Conservation (phyloP, 2,113 vertebrate genomes). For the Solenodon paradoxus region DNA sequence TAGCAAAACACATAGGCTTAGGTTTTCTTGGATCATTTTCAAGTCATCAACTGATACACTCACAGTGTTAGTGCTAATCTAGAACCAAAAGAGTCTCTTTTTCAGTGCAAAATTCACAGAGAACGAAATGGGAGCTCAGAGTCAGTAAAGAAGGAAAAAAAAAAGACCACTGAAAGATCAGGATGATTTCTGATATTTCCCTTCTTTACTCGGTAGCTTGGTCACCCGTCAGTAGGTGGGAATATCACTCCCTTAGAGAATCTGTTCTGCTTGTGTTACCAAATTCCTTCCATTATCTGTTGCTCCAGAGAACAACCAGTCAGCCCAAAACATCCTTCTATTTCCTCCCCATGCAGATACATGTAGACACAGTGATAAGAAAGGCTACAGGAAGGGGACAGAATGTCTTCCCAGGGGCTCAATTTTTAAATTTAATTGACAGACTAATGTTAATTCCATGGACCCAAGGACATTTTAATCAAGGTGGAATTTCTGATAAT, state of each 20-base stretch:
- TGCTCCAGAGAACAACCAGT: not conserved
- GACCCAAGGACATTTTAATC: not conserved
- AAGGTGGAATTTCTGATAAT: not conserved
- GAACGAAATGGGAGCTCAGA: not conserved
- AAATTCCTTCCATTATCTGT: not conserved
- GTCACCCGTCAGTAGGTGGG: not conserved
- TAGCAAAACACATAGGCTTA: not conserved
- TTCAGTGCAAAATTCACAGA: not conserved
- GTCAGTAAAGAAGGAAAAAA: not conserved
- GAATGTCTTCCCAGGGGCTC: not conserved
- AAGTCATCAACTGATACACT: not conserved
- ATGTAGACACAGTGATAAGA: not conserved
- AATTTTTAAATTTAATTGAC: not conserved
- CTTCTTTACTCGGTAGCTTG: not conserved
- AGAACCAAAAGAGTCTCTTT: not conserved
- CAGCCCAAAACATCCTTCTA: not conserved
- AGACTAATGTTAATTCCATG: not conserved
- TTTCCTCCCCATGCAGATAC: not conserved
- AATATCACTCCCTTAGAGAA: not conserved
- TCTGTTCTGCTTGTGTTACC: not conserved
- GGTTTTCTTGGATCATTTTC: not conserved
- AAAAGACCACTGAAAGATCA: not conserved
- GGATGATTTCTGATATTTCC: not conserved
- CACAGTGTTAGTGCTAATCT: not conserved
- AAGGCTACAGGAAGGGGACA: not conserved